Evolutionary conservation across 2,113 vertebrate species (phyloP).

Genomic region (Centropus unirufus): DNA sequence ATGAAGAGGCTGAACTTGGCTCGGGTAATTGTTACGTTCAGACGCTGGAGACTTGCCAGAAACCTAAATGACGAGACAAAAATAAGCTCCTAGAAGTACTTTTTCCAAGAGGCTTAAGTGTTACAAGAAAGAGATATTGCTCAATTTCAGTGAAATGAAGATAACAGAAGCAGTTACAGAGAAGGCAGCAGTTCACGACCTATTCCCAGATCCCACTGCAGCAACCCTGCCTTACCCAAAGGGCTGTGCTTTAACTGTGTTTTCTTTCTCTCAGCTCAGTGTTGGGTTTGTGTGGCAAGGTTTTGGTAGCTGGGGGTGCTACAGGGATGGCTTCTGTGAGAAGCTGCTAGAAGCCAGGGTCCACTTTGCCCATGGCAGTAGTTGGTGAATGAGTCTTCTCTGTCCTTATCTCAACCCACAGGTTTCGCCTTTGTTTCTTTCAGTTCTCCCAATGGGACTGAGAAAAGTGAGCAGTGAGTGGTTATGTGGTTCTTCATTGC

Average conservation of each 20-base stretch:
- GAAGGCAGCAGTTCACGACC: neutral
- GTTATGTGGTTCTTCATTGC: no score
- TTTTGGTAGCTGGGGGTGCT: no score
- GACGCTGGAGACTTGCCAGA: slow-evolving; percentile 82
- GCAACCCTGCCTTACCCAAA: neutral
- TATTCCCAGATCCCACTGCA: neutral
- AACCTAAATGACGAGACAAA: slow-evolving; percentile 74
- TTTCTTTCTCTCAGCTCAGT: neutral
- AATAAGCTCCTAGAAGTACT: neutral
- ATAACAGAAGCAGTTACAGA: neutral
- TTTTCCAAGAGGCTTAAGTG: neutral
- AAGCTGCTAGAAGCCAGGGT: no score
- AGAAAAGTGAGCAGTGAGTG: no score
- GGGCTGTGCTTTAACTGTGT: neutral
- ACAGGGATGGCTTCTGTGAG: no score
- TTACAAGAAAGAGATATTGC: neutral
- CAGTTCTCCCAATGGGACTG: no score
- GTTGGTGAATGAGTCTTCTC: no score
- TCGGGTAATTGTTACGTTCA: slow-evolving; percentile 88
- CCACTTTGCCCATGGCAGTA: no score
- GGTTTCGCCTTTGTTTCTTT: no score
- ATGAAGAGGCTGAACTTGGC: slow-evolving; percentile 88
- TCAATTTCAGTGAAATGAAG: neutral
- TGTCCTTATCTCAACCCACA: no score
- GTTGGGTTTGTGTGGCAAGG: no score